Base-by-base conservation (phyloP, 1,140 invertebrate genomes). In the Achatina immaculata region DNA sequence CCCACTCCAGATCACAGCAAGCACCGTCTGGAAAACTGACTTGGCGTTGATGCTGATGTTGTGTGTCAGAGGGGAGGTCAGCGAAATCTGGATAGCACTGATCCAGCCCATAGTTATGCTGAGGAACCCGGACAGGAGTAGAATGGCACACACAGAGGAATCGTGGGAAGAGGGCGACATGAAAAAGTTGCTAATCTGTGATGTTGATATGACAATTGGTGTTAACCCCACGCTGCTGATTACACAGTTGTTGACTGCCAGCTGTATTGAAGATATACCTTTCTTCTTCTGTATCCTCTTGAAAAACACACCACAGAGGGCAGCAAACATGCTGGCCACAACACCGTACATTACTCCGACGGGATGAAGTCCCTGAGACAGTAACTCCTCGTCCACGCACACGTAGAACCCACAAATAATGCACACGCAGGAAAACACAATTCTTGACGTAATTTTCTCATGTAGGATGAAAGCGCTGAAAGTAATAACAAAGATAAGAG, bases 41-140 rank as follows among this genome's bases (percentile, higher is more conserved):
- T 91, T 91, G 21, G 90, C 85, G 78, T 90, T 91, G 73, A 90
- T 90, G 79, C 90, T 91, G 43, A 91, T 87, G 72, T 91, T 90
- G 82, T 91, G 91, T 1, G 90, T 89, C 4, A 90, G 86, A 0
- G 91, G 90, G 0, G 90, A 91, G 0, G 91, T 91, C 40, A 89
- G 83, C 48, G 90, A 85, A 43, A 91, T 91, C 81, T 91, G 90
- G 34, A 89, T 73, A 34, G 88, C 87, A 82, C 90, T 90, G 14
- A 88, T 86, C 89, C 89, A 90, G 0, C 87, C 89, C 45, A 91
- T 90, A 9, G 87, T 77, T 3, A 91, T 80, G 77, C 90, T 88
- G 2, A 91, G 74, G 4, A 87, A 55, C 0, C 91, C 90, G 11
- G 91, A 88, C 9, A 86, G 45, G 7, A 85, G 81, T 38, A 91